Conservation (phyloP, 2,888 invertebrate genomes). For the Spisula subtruncata region DNA sequence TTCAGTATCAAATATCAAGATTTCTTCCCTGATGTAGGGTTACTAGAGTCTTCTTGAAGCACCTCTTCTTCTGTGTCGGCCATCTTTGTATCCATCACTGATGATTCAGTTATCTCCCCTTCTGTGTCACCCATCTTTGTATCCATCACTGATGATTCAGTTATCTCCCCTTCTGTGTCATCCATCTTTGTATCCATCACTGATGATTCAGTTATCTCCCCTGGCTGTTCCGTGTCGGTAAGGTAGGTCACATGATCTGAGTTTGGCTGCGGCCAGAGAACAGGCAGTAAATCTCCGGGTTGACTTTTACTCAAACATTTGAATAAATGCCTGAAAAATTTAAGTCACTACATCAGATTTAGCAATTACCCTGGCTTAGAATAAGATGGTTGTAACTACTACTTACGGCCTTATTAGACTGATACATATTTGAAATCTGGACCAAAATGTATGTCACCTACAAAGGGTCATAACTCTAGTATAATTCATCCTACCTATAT, state of each 20-base stretch:
- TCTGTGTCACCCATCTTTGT: neutral
- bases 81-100: neutral
- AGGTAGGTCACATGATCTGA: neutral
- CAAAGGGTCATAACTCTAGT: too few species aligned
- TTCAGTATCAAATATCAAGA: too few species aligned
- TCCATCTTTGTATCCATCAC: neutral
- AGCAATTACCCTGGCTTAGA: too few species aligned
- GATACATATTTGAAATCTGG: too few species aligned
- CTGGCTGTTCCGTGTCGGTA: neutral
- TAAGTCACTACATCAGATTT: neutral
- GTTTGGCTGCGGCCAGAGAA: slow-evolving; percentile 48
- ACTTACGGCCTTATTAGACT: too few species aligned
- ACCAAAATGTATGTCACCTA: too few species aligned
- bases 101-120: neutral
- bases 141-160: neutral
- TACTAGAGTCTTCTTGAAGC: too few species aligned
- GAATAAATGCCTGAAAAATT: slow-evolving; percentile 35
- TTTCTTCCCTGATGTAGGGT: too few species aligned
- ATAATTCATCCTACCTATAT: too few species aligned
- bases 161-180: neutral
- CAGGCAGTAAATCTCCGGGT: slow-evolving; percentile 56
- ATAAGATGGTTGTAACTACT: too few species aligned
- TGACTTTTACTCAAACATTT: slow-evolving; percentile 42
- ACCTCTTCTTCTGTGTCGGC: neutral
- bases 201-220: neutral